phyloP scores from a whole-genome alignment of 1,140 invertebrate species.

The Asbolus verrucosus region DNA sequence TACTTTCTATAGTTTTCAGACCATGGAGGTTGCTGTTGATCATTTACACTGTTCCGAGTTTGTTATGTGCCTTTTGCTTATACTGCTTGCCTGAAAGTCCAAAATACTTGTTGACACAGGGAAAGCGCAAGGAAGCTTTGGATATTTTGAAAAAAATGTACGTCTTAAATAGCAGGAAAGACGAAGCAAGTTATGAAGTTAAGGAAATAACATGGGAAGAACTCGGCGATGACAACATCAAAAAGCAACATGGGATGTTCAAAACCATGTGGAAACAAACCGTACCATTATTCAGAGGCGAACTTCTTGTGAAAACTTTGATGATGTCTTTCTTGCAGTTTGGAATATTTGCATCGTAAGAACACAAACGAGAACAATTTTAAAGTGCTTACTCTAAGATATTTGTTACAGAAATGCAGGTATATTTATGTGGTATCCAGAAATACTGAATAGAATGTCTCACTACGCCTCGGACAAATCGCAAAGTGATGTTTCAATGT shows the following conservation, averaged over 20 bases:
- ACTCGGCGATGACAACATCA: constrained; percentile 10
- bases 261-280: constrained; percentile 66
- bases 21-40: constrained; percentile 75
- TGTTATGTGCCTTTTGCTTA: constrained; percentile 68
- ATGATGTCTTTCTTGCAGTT: constrained; percentile 72
- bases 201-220: constrained; percentile 57
- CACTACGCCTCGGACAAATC: constrained; percentile 48
- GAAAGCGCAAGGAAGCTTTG: constrained; percentile 72
- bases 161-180: constrained; percentile 69
- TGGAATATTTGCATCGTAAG: constrained; percentile 67
- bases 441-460: constrained; percentile 68
- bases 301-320: constrained; percentile 68
- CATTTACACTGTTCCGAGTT: constrained; percentile 69
- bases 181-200: constrained; percentile 63
- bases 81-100: constrained; percentile 80
- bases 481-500: constrained; percentile 52
- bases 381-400: neutral
- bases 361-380: neutral
- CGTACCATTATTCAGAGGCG: constrained; percentile 67
- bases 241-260: constrained; percentile 50
- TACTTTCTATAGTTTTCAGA: constrained; percentile 63
- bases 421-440: constrained; percentile 69
- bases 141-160: constrained; percentile 72
- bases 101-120: constrained; percentile 77
- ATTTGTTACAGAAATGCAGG: constrained; percentile 67